phyloP scores from a whole-genome alignment of 1,140 invertebrate genomes.

The Nasonia longicornis region DNA sequence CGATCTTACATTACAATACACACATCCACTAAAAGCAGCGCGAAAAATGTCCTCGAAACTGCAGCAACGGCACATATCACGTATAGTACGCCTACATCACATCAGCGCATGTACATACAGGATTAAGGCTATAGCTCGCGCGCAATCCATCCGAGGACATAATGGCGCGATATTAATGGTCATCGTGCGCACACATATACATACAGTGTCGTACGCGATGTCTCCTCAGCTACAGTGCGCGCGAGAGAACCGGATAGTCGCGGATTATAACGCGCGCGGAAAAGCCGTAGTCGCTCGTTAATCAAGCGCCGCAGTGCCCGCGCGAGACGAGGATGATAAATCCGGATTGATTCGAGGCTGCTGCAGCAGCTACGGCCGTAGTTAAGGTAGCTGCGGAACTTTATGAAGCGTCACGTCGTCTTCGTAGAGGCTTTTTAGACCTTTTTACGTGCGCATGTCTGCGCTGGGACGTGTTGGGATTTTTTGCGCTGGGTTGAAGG shows the following conservation, averaged over 20 bases:
- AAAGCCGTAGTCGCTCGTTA: conserved; percentile 22
- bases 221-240: no score
- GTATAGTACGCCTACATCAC: no score
- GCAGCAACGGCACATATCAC: no score
- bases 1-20: background rate
- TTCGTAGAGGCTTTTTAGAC: background rate
- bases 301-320: conserved; percentile 6
- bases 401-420: background rate
- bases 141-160: background rate
- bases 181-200: background rate
- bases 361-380: background rate
- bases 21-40: no score
- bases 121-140: background rate
- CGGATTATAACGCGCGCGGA: background rate
- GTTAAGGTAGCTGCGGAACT: background rate
- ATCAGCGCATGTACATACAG: background rate
- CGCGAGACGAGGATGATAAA: background rate
- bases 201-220: background rate
- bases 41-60: no score
- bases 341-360: conserved; percentile 20
- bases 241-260: background rate
- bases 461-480: no score
- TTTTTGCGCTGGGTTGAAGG: no score
- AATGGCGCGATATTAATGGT: conserved; percentile 25
- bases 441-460: no score